Conservation (phyloP, 2,888 invertebrate genomes). For the Tiliacea aurago region DNA sequence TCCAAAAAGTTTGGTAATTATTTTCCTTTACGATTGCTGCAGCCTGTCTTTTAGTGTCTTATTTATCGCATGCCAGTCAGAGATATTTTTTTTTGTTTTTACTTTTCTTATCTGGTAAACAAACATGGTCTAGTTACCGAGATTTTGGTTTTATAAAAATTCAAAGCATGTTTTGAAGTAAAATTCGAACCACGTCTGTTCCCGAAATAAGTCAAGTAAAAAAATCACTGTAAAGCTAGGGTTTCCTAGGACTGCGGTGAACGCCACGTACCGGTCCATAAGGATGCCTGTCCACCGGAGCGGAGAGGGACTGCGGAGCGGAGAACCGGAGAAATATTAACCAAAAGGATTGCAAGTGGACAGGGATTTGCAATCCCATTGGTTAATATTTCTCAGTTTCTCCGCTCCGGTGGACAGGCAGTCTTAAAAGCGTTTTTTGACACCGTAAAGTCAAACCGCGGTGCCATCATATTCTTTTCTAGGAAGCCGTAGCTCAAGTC, state of each 20-base stretch:
- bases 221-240: background rate
- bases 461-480: no score
- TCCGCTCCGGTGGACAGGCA: no score
- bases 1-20: background rate
- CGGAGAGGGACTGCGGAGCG: no score
- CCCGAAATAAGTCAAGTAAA: background rate
- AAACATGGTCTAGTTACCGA: background rate
- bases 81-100: background rate
- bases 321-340: no score
- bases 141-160: background rate
- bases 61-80: constrained; percentile 3
- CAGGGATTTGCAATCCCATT: no score
- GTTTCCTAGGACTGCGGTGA: no score
- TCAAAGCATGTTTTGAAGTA: background rate
- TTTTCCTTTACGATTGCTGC: background rate
- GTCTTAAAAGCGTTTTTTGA: no score
- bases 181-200: background rate
- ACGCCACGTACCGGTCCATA: no score
- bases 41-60: background rate
- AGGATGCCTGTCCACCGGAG: no score
- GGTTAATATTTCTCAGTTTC: no score
- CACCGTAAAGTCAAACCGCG: no score
- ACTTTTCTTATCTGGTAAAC: background rate
- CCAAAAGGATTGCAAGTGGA: no score
- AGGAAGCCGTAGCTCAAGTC: background rate